Percentiles rank a stretch among this genome's conserved stretches.
phyloP scores from a whole-genome alignment of 2,888 invertebrate species.

The Ceraclea dissimilis region DNA sequence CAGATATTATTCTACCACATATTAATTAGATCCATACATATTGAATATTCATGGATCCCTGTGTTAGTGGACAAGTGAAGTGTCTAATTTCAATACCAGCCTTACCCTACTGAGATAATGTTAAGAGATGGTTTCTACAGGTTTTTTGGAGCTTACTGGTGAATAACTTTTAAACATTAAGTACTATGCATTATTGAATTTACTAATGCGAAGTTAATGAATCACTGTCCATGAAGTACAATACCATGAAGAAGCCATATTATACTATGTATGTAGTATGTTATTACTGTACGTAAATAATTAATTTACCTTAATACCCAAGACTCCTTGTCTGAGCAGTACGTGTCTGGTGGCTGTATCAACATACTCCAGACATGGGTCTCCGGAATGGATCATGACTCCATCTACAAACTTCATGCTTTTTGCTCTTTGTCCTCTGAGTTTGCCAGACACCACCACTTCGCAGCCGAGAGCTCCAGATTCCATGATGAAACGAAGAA shows the following conservation, averaged over 20 bases:
- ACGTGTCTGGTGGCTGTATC: slow-evolving; percentile 98
- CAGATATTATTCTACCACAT: slow-evolving; percentile 15
- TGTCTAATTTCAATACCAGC: too few relatives aligned
- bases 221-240: too few relatives aligned
- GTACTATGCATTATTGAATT: too few relatives aligned
- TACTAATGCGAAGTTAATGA: too few relatives aligned
- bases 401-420: slow-evolving; percentile 99
- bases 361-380: slow-evolving; percentile 97
- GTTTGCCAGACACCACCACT: slow-evolving; percentile 98
- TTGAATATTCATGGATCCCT: slow-evolving; percentile 5
- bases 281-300: too few relatives aligned
- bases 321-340: slow-evolving; percentile 81
- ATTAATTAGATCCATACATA: slow-evolving; percentile 14
- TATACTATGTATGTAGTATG: too few relatives aligned
- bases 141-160: too few relatives aligned
- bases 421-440: slow-evolving; percentile 98
- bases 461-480: slow-evolving; percentile 95
- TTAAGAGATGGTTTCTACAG: too few relatives aligned
- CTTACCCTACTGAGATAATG: too few relatives aligned
- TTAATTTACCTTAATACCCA: slow-evolving; percentile 72
- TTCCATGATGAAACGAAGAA: slow-evolving; percentile 97
- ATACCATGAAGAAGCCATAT: too few relatives aligned
- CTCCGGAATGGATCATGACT: slow-evolving; percentile 99
- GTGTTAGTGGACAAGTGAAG: slow-evolving; percentile 15
- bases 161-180: too few relatives aligned